Evolutionary conservation across 1,140 invertebrate genomes (phyloP), one percentile per base, ranked within the genome.

Genomic region (Proctacanthus coquilletti): DNA sequence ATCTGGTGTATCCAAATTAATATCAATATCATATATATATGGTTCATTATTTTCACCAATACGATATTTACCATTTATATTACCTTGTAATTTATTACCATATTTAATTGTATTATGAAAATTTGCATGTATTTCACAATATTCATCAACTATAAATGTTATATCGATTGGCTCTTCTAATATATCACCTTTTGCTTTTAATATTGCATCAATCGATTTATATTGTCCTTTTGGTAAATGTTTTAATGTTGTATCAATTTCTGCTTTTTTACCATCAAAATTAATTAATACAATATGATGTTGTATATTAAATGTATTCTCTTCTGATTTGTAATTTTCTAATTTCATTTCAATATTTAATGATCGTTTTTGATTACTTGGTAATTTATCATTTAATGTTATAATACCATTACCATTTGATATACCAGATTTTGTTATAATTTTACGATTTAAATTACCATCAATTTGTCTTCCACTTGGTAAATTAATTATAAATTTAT

Each of bases 1-100:
- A 25, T 55, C 62, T 0, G 72, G 71, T 2, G 65, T 47, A 27
- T 62, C 60, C 0, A 66, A 25, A 9, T 67, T 63, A 0, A 63
- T 23, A 1, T 49, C 42, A 5, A 61, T 9, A 0, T 63, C 59
- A 11, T 53, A 45, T 3, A 41, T 49, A 2, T 60, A 39, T 38
- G 74, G 70, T 42, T 53, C 21, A 2, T 41, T 21, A 18, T 35
- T 2, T 8, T 48, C 49, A 14, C 57, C 60, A 1, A 51, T 14
- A 45, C 60, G 35, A 49, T 54, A 52, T 40, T 68, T 62, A 41
- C 65, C 71, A 51, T 53, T 48, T 8, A 61, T 42, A 21, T 43
- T 45, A 3, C 33, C 13, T 10, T 38, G 40, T n/a, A 50, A 15
- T 13, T 41, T 32, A 6, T 44, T 42, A 10, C 44, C 50, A 38